A percentile compares a stretch with the other conserved stretches of the same genome.
phyloP scores from a whole-genome alignment of 2,888 invertebrate genomes.

The Panzeria rudis region DNA sequence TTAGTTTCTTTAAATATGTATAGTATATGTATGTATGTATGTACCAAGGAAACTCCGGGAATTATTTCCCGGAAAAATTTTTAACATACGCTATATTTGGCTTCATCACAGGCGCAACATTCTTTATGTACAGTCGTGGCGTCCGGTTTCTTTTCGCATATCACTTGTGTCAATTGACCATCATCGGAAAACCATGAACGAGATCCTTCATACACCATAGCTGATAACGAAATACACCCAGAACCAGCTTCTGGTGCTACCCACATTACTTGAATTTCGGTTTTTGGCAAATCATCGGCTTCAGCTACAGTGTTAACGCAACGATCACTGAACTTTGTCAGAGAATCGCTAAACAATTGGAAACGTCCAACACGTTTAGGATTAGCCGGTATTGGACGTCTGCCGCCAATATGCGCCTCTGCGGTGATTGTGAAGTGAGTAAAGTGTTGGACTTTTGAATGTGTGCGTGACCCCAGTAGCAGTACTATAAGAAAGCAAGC shows the following conservation, averaged over 20 bases:
- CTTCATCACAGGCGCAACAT: slow-evolving; percentile 98
- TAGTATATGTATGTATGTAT: not conserved
- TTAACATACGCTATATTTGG: slow-evolving; percentile 92
- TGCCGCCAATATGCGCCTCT: slow-evolving; percentile 84
- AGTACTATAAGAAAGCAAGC: slow-evolving; percentile 84
- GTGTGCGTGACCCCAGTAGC: slow-evolving; percentile 87
- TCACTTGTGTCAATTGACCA: slow-evolving; percentile 89
- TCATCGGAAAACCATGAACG: slow-evolving; percentile 96
- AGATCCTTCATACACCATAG: slow-evolving; percentile 92
- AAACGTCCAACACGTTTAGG: slow-evolving; percentile 88
- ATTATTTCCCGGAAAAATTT: no score
- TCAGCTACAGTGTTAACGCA: slow-evolving; percentile 94
- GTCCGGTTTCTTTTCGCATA: slow-evolving; percentile 90
- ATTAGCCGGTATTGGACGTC: slow-evolving; percentile 81
- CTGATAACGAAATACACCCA: slow-evolving; percentile 95
- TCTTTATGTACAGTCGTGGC: slow-evolving; percentile 85
- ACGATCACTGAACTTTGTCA: slow-evolving; percentile 88
- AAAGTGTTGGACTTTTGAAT: slow-evolving; percentile 89
- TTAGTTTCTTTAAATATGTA: no score
- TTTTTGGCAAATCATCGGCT: slow-evolving; percentile 90
- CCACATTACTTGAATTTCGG: slow-evolving; percentile 95
- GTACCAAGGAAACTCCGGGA: no score
- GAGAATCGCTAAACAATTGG: slow-evolving; percentile 87
- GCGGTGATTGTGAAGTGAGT: slow-evolving; percentile 91
- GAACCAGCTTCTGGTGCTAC: slow-evolving; percentile 93